phyloP scores from a whole-genome alignment of 2,113 vertebrate genomes.

The Anguilla rostrata region DNA sequence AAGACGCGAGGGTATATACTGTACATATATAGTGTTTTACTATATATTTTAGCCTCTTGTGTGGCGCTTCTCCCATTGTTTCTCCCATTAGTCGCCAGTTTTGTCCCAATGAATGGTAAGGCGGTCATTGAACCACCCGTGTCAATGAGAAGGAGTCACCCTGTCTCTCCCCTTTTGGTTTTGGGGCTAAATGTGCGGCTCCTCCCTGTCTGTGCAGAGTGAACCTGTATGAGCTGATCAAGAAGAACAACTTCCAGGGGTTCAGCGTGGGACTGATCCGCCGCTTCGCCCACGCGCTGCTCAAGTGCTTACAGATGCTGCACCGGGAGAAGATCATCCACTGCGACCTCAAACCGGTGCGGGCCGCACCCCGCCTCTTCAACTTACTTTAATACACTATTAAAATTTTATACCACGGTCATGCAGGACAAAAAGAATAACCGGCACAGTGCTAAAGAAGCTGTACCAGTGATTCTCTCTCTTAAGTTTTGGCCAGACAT shows the following conservation, averaged over 20 bases:
- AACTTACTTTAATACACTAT: not conserved
- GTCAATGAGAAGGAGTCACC: too few relatives aligned
- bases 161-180: not conserved
- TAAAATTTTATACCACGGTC: not conserved
- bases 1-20: too few relatives aligned
- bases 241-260: slow-evolving; percentile 76
- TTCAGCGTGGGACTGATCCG: slow-evolving; percentile 70
- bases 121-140: too few relatives aligned
- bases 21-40: too few relatives aligned
- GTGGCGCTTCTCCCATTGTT: too few relatives aligned
- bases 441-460: not conserved
- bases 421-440: not conserved
- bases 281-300: slow-evolving; percentile 67
- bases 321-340: slow-evolving; percentile 75
- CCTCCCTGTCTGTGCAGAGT: slow-evolving; percentile 55
- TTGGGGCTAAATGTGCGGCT: not conserved
- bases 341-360: slow-evolving; percentile 77
- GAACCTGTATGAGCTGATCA: slow-evolving; percentile 76
- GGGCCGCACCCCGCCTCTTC: slow-evolving; percentile 32
- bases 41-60: too few relatives aligned
- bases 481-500: not conserved
- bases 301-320: slow-evolving; percentile 74
- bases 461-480: not conserved
- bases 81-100: too few relatives aligned
- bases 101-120: too few relatives aligned